Percentiles rank a stretch among this genome's conserved stretches.
phyloP scores from a whole-genome alignment of 2,797 vertebrate genomes.

The Mormyrus hasselquistii region DNA sequence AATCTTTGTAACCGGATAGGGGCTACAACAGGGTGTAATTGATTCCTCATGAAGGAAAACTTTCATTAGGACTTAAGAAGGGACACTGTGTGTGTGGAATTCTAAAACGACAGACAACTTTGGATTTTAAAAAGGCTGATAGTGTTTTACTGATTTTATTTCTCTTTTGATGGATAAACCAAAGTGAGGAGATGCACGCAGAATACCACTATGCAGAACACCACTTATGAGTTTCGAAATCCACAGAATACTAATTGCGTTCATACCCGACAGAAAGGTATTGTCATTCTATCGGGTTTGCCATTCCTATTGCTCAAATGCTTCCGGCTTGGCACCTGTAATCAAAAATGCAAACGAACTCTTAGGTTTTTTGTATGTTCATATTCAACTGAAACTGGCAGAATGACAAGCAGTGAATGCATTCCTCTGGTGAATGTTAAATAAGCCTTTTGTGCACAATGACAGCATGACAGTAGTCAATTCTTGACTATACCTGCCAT shows the following conservation, averaged over 20 bases:
- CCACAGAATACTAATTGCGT: background rate
- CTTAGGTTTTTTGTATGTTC: background rate
- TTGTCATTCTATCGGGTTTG: background rate
- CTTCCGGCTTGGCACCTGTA: background rate
- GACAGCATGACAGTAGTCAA: background rate
- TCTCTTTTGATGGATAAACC: background rate
- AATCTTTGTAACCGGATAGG: background rate
- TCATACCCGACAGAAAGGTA: background rate
- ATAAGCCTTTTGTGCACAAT: background rate
- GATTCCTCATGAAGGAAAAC: conserved; percentile 3
- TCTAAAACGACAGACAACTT: background rate
- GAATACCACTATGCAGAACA: background rate
- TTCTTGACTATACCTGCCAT: background rate
- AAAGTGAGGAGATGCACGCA: background rate
- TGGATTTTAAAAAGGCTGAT: background rate
- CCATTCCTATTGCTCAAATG: background rate
- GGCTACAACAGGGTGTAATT: background rate
- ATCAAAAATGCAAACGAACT: conserved; percentile 5
- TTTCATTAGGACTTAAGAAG: conserved; percentile 6
- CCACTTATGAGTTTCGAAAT: background rate
- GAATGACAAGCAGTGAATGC: background rate
- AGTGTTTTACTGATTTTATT: background rate
- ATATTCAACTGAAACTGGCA: background rate
- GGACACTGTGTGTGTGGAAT: background rate
- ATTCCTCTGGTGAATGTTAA: background rate